Percentiles rank a stretch among this genome's conserved stretches.
phyloP scores from a whole-genome alignment of 2,888 invertebrate species.

The Pseudococcus viburni region DNA sequence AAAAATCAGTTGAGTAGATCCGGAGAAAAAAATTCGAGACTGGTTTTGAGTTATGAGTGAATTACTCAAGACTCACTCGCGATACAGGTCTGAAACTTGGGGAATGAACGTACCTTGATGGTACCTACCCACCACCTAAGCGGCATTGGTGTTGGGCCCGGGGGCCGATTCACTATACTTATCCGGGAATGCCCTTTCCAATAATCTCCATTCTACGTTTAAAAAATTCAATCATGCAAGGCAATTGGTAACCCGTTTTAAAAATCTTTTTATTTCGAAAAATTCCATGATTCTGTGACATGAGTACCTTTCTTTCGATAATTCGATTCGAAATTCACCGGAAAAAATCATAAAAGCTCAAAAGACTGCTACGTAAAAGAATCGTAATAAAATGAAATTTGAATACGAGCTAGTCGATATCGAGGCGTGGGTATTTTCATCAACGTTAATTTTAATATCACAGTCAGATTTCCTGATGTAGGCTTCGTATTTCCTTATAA shows the following conservation, averaged over 20 bases:
- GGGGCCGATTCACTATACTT: too few species aligned
- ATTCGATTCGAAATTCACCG: not conserved
- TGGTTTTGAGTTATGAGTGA: too few species aligned
- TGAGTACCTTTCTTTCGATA: too few species aligned
- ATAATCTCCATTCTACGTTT: not conserved
- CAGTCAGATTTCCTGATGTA: constrained; percentile 56
- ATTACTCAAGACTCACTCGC: too few species aligned
- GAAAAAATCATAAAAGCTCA: constrained; percentile 19
- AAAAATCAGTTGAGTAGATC: too few species aligned
- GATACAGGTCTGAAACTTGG: too few species aligned
- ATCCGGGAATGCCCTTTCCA: too few species aligned
- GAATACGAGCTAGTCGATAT: not conserved
- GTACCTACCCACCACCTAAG: too few species aligned
- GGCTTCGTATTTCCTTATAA: constrained; percentile 40
- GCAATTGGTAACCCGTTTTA: not conserved
- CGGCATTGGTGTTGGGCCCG: too few species aligned
- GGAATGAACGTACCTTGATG: too few species aligned
- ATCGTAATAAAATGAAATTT: not conserved
- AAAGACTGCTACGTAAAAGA: not conserved
- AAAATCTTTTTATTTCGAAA: not conserved
- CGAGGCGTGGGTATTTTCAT: constrained; percentile 1
- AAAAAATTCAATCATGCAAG: not conserved
- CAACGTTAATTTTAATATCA: constrained; percentile 48
- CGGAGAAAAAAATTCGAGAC: too few species aligned
- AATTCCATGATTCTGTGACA: constrained; percentile 1